These are phyloP conservation scores for Allophyes oxyacanthae DNA, from an alignment of 2,888 invertebrate genomes.

Conservation along the genomic window DNA sequence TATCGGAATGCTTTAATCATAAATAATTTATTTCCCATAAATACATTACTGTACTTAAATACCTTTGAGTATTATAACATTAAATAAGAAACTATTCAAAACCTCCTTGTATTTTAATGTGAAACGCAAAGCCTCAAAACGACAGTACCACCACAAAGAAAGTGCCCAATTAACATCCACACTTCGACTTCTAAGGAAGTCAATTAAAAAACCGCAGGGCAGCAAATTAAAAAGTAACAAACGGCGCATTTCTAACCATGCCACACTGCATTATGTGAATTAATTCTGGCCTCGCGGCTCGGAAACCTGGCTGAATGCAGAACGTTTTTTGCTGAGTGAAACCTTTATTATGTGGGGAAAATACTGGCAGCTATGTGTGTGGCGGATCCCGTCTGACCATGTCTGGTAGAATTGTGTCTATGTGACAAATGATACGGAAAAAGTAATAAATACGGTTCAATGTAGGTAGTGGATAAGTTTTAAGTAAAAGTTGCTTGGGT, in stretches of 20 bases:
- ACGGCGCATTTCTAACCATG: constrained; percentile 45
- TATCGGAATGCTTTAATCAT: constrained; percentile 9
- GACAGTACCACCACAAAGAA: constrained; percentile 35
- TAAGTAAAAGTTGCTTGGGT: constrained; percentile 23
- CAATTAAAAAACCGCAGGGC: constrained; percentile 54
- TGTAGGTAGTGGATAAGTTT: constrained; percentile 39
- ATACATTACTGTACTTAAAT: too few species aligned
- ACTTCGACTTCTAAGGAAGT: constrained; percentile 43
- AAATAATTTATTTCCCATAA: constrained; percentile 2
- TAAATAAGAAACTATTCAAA: too few species aligned
- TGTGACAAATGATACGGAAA: constrained; percentile 55
- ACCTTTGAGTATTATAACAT: too few species aligned
- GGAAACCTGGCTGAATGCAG: constrained; percentile 61
- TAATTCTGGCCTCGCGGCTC: constrained; percentile 60
- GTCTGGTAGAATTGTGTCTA: constrained; percentile 52
- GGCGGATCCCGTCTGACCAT: constrained; percentile 54
- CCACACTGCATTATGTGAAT: constrained; percentile 52
- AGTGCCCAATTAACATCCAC: constrained; percentile 43
- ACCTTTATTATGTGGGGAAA: constrained; percentile 68
- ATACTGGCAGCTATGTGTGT: constrained; percentile 62
- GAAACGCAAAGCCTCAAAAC: constrained; percentile 10
- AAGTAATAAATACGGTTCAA: constrained; percentile 37
- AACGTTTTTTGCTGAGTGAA: constrained; percentile 68
- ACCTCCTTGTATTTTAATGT: constrained; percentile 1
- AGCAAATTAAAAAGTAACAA: constrained; percentile 52